Evolutionary conservation across 2,797 vertebrate genomes (phyloP), one percentile per base, ranked within the genome.

Genomic region (Epinephelus malabaricus): DNA sequence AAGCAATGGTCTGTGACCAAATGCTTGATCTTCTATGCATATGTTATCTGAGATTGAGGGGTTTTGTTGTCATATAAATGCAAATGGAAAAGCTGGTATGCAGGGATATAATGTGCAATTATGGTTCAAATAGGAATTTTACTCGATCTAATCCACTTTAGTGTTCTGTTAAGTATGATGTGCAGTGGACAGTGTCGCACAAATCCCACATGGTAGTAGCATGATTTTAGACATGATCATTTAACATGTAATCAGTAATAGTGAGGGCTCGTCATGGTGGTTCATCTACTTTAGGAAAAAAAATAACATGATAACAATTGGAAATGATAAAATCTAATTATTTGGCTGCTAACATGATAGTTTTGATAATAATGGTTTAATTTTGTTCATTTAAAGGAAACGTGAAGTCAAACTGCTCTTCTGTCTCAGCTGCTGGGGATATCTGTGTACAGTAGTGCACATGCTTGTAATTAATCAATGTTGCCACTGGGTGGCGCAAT

Each of bases 1-100:
- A 86, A 82, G 87, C 90, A 93, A 94, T 94, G 92, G 85, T 81
- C 86, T 92, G 92, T 93, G 91, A 93, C 88, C 91, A 73, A 91
- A 86, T 83, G 83, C 82, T 87, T 69, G 23, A 58, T 92, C 84
- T 73, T 89, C 88, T 85, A 78, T 89, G 90, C 85, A 92, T 90
- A 90, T 88, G 78, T 84, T 89, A 86, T 89, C 76, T 81, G 71
- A 87, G 69, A 88, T 83, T 74, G 87, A 86, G 86, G 79, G 87
- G 67, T 83, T 90, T 88, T 90, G 85, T 89, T 87, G 81, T 89
- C 87, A 91, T 90, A 88, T 85, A 92, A 88, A 93, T 92, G 91
- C 91, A 92, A 93, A 93, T 92, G 83, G 58, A 21, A 12, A 72
- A 66, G 61, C 73, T 81, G 62, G 83, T 79, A 88, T 85, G 81